Evolutionary conservation across 2,888 invertebrate genomes (phyloP).

Genomic region (Trimorus sp.): DNA sequence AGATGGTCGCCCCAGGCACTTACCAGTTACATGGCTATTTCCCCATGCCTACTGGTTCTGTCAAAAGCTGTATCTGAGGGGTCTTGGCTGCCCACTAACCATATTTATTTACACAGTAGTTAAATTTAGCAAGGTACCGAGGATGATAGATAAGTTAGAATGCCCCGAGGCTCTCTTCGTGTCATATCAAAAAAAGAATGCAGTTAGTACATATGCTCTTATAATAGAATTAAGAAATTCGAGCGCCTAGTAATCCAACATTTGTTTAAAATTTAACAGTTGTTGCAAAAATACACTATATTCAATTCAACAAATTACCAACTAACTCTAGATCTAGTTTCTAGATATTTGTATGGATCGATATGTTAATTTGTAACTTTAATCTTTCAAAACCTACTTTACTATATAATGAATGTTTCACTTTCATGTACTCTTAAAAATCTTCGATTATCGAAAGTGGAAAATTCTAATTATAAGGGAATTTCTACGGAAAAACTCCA

Average conservation of each 20-base stretch:
- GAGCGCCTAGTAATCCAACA: background rate
- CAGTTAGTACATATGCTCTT: conserved; percentile 52
- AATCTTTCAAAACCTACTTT: background rate
- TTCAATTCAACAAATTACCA: background rate
- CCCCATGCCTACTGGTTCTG: conserved; percentile 73
- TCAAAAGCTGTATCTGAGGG: conserved; percentile 78
- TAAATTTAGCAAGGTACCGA: conserved; percentile 75
- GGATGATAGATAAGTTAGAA: conserved; percentile 71
- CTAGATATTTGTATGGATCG: no score
- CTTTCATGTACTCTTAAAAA: no score
- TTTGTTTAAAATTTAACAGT: no score
- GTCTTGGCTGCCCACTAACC: conserved; percentile 78
- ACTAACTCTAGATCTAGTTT: no score
- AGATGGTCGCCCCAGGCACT: conserved; percentile 81
- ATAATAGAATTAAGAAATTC: conserved; percentile 46
- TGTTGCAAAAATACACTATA: no score
- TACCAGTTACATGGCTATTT: conserved; percentile 77
- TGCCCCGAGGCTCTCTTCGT: conserved; percentile 59
- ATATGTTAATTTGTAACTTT: background rate
- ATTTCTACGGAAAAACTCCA: no score
- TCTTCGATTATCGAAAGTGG: no score
- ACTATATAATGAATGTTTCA: no score
- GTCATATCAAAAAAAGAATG: conserved; percentile 48
- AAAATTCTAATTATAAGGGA: no score
- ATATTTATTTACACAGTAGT: conserved; percentile 80